Conservation (phyloP, 2,888 invertebrate species). For the Seira musarum region DNA sequence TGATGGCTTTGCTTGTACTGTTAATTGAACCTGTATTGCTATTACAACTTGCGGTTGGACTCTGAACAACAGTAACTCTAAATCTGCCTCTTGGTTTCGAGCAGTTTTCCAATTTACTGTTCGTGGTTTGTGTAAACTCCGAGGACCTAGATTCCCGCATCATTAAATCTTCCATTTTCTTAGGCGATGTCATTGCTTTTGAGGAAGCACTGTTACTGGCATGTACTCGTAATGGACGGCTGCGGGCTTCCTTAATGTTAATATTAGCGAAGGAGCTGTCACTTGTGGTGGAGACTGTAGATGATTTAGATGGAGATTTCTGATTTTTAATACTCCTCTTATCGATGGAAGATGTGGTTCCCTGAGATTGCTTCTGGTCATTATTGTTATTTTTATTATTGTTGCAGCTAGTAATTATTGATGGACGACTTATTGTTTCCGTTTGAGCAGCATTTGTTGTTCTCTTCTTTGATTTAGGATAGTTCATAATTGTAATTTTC, state of each 20-base stretch:
- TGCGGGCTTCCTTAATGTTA: slow-evolving; percentile 56
- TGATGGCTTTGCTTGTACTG: slow-evolving; percentile 6
- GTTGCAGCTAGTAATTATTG: too few species aligned
- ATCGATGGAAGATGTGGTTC: background rate
- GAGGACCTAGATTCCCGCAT: slow-evolving; percentile 33
- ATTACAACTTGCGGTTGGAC: slow-evolving; percentile 18
- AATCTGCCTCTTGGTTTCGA: slow-evolving; percentile 37
- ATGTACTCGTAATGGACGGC: slow-evolving; percentile 46
- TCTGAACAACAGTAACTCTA: slow-evolving; percentile 41
- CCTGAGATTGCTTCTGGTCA: background rate
- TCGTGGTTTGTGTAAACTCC: slow-evolving; percentile 37
- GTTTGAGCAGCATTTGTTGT: slow-evolving; percentile 10
- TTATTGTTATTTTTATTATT: background rate
- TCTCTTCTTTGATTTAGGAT: slow-evolving; percentile 28
- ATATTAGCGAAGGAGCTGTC: background rate
- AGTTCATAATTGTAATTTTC: slow-evolving; percentile 48
- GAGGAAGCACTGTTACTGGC: background rate
- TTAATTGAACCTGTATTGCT: background rate
- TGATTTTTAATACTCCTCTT: slow-evolving; percentile 8
- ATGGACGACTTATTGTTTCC: background rate
- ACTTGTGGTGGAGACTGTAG: slow-evolving; percentile 19
- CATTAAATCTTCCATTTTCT: slow-evolving; percentile 14
- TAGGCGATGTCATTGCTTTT: too few species aligned
- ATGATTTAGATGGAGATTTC: slow-evolving; percentile 23
- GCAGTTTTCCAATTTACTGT: too few species aligned